Evolutionary conservation across 2,113 vertebrate species (phyloP).

Genomic region (Gobiocypris rarus): DNA sequence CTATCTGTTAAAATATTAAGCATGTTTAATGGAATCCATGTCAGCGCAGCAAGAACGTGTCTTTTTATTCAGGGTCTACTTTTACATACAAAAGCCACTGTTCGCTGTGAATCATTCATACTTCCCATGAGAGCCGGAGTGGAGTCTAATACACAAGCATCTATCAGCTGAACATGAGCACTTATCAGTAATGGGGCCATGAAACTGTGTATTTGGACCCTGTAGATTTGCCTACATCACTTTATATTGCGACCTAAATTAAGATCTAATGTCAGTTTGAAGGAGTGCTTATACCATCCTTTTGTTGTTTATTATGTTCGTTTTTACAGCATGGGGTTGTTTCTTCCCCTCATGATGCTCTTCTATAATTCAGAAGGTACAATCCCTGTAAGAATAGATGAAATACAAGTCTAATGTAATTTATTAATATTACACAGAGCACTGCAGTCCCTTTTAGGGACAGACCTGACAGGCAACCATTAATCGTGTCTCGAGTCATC

Average conservation of each 20-base stretch:
- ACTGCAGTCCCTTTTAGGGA: slow-evolving; percentile 18
- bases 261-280: slow-evolving; percentile 32
- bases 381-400: slow-evolving; percentile 52
- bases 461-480: slow-evolving; percentile 41
- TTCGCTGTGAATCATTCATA: slow-evolving; percentile 70
- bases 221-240: slow-evolving; percentile 24
- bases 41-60: slow-evolving; percentile 18
- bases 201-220: slow-evolving; percentile 23
- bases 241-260: slow-evolving; percentile 10
- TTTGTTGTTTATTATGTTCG: slow-evolving; percentile 34
- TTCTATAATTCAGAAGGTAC: slow-evolving; percentile 53
- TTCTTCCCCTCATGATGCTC: slow-evolving; percentile 8
- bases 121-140: slow-evolving; percentile 64
- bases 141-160: slow-evolving; percentile 50
- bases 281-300: not conserved
- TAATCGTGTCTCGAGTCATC: slow-evolving; percentile 54
- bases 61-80: slow-evolving; percentile 24
- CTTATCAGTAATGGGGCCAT: slow-evolving; percentile 36
- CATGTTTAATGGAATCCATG: slow-evolving; percentile 63
- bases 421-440: slow-evolving; percentile 50
- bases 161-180: slow-evolving; percentile 51
- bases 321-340: slow-evolving; percentile 28
- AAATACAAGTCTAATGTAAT: slow-evolving; percentile 46
- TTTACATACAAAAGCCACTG: slow-evolving; percentile 50
- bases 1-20: slow-evolving; percentile 68